Conservation (phyloP, 2,888 invertebrate genomes). For the Nymphalis polychloros region DNA sequence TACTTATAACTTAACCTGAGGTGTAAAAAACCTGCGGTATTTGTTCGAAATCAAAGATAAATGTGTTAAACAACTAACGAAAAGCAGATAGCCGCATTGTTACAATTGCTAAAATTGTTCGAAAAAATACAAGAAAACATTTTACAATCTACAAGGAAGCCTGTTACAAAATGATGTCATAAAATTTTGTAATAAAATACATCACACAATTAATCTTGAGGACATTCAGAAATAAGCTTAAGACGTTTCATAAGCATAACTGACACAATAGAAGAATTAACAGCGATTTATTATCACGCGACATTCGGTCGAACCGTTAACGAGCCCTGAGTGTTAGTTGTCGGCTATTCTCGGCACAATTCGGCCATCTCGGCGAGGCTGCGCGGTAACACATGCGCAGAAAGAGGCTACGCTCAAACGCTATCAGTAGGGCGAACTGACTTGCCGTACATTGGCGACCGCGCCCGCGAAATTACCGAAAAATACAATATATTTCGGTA, state of each 20-base stretch:
- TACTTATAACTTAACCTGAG: no score
- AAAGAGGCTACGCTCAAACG: constrained; percentile 56
- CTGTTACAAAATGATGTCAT: no score
- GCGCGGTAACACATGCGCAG: constrained; percentile 77
- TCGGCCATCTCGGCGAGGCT: constrained; percentile 49
- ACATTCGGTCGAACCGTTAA: constrained; percentile 65
- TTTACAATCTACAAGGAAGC: no score
- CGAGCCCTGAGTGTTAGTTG: constrained; percentile 61
- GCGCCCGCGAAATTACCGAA: constrained; percentile 55
- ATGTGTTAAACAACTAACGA: no score
- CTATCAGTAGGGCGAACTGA: constrained; percentile 65
- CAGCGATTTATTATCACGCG: constrained; percentile 69
- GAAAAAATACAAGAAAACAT: no score
- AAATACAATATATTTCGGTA: constrained; percentile 31
- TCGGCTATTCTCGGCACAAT: constrained; percentile 47
- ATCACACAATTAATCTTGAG: constrained; percentile 1
- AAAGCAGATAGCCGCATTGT: no score
- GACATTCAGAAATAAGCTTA: not conserved
- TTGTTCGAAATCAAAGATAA: no score
- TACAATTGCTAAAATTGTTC: no score
- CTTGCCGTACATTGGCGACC: constrained; percentile 59
- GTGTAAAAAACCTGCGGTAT: no score
- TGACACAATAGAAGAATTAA: constrained; percentile 72
- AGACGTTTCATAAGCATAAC: constrained; percentile 39
- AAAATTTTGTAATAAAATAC: not conserved